These are phyloP conservation scores for Lottia scabra DNA, from an alignment of 2,888 invertebrate species.

Conservation along the genomic window DNA sequence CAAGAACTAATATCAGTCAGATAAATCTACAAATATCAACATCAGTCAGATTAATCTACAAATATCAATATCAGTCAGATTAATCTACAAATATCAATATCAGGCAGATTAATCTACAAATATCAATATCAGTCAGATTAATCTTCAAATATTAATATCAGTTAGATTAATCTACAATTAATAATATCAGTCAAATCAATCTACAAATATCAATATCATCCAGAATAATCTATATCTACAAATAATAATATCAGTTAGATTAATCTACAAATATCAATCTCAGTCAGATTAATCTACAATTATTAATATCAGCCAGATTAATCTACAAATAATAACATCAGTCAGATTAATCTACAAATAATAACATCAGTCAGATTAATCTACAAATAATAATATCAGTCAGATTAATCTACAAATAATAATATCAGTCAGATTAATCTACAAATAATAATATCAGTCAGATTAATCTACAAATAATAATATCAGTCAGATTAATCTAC, in stretches of 20 bases:
- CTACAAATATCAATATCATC: slow-evolving; percentile 46
- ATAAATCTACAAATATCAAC: slow-evolving; percentile 41
- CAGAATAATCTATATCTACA: slow-evolving; percentile 52
- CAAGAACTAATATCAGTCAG: too few relatives aligned
- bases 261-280: slow-evolving; percentile 45
- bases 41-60: slow-evolving; percentile 54
- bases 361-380: slow-evolving; percentile 46
- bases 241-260: slow-evolving; percentile 42
- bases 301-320: slow-evolving; percentile 42
- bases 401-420: slow-evolving; percentile 46
- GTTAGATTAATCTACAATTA: too few relatives aligned
- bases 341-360: slow-evolving; percentile 48
- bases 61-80: slow-evolving; percentile 43
- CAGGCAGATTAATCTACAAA: slow-evolving; percentile 51
- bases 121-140: slow-evolving; percentile 42
- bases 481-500: slow-evolving; percentile 53
- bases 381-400: slow-evolving; percentile 45
- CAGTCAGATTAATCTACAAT: slow-evolving; percentile 51
- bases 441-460: slow-evolving; percentile 42
- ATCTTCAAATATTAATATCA: slow-evolving; percentile 43
- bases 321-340: slow-evolving; percentile 48
- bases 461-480: slow-evolving; percentile 42
- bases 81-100: slow-evolving; percentile 45
- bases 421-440: slow-evolving; percentile 53
- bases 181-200: slow-evolving; percentile 53